phyloP scores from a whole-genome alignment of 2,797 vertebrate genomes.

The Hirundo rustica region DNA sequence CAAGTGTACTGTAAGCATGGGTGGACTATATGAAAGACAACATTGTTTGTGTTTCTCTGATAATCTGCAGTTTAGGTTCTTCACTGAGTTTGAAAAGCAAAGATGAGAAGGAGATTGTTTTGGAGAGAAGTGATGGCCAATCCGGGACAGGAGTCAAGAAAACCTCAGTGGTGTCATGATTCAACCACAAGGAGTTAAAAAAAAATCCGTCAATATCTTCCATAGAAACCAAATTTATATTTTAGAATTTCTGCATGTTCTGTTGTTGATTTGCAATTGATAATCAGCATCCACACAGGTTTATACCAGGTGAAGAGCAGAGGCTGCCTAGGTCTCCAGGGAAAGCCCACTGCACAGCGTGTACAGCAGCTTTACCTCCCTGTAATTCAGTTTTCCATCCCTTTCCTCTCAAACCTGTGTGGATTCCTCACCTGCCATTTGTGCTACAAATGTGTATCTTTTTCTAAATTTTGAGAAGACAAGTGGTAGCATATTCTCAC shows the following conservation, averaged over 20 bases:
- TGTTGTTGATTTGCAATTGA: not conserved
- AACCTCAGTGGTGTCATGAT: not conserved
- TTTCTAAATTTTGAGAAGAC: not conserved
- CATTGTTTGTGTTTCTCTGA: not conserved
- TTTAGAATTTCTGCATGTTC: not conserved
- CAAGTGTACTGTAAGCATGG: not conserved
- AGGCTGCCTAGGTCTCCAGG: not conserved
- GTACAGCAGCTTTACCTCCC: not conserved
- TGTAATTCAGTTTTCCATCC: not conserved
- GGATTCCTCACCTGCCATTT: not conserved
- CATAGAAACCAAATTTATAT: not conserved
- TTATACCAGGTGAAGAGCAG: not conserved
- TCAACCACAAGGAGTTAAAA: not conserved
- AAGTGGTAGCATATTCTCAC: not conserved
- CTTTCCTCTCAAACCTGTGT: accelerated
- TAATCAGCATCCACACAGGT: not conserved
- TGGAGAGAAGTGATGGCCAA: not conserved
- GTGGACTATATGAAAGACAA: not conserved
- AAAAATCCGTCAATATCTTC: not conserved
- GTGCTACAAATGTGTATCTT: not conserved
- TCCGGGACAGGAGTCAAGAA: not conserved
- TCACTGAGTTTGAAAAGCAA: not conserved
- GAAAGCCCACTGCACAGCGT: not conserved
- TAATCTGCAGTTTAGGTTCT: not conserved
- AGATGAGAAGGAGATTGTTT: not conserved